These are phyloP conservation scores for Leptodactylus fuscus DNA, from an alignment of 2,113 vertebrate species.

Conservation along the genomic window DNA sequence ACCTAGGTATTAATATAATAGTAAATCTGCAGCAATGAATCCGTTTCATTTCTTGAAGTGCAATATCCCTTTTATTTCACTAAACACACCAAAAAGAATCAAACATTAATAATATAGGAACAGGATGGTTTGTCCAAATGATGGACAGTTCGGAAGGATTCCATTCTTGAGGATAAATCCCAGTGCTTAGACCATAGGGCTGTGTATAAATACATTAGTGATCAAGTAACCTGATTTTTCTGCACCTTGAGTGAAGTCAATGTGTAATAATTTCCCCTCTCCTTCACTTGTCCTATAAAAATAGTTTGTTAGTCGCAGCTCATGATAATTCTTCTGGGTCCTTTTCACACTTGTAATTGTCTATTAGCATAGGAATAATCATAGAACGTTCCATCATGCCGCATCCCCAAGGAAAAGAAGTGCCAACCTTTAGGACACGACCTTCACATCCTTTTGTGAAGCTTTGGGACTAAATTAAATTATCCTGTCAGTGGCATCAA, in stretches of 20 bases:
- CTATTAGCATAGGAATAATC: conserved; percentile 62
- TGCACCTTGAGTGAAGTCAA: background rate
- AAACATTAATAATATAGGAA: background rate
- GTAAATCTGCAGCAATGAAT: no score
- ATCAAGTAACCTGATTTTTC: conserved; percentile 8
- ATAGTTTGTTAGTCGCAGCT: conserved; percentile 8
- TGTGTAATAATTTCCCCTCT: conserved; percentile 16
- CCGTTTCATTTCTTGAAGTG: no score
- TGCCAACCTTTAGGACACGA: conserved; percentile 63
- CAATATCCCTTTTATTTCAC: background rate
- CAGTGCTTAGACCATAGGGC: background rate
- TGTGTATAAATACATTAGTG: conserved; percentile 2
- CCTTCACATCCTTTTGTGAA: conserved; percentile 66
- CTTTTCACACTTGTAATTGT: conserved; percentile 47
- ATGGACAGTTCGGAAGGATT: background rate
- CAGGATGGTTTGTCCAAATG: background rate
- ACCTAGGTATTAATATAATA: no score
- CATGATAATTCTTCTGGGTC: conserved; percentile 9
- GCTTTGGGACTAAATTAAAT: conserved; percentile 63
- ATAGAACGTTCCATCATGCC: conserved; percentile 66
- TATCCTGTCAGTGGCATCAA: conserved; percentile 61
- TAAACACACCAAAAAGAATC: background rate
- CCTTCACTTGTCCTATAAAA: conserved; percentile 27
- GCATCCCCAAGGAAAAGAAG: conserved; percentile 57
- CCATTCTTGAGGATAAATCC: background rate